Percentiles rank a stretch among this genome's conserved stretches.
Evolutionary conservation across 2,797 vertebrate species (phyloP).

Genomic region (Thripadectes ignobilis): DNA sequence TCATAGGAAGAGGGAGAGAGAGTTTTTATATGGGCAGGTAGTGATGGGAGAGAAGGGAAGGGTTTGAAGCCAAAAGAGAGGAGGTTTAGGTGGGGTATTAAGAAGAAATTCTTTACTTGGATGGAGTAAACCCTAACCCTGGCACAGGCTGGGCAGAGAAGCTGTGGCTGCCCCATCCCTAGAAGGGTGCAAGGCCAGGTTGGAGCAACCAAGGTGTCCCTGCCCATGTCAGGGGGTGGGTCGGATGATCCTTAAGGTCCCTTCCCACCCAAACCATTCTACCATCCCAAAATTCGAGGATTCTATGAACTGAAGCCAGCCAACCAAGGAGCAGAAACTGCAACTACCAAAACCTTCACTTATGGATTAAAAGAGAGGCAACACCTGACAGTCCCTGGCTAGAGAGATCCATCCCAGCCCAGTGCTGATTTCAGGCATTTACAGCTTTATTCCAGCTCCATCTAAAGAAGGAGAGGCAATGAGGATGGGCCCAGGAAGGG

Average conservation of each 20-base stretch:
- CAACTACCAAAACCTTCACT: fast-evolving
- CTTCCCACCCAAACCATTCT: background rate
- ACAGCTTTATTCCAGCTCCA: background rate
- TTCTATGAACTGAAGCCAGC: background rate
- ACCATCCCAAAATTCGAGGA: fast-evolving
- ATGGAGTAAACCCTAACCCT: background rate
- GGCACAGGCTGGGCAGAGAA: background rate
- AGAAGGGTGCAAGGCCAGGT: background rate
- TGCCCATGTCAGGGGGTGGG: background rate
- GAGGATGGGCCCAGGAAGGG: background rate
- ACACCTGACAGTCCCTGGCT: fast-evolving
- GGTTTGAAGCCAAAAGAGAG: background rate
- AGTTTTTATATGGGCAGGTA: fast-evolving
- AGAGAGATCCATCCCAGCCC: background rate
- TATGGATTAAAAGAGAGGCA: fast-evolving
- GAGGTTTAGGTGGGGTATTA: background rate
- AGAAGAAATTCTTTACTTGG: background rate
- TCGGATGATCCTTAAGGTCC: background rate
- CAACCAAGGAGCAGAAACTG: background rate
- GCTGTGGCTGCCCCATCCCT: background rate
- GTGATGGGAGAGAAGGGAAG: background rate
- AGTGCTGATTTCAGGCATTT: fast-evolving
- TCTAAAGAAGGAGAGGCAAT: background rate
- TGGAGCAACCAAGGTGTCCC: background rate
- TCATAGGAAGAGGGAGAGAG: fast-evolving